A percentile compares a stretch with the other conserved stretches of the same genome.
These are phyloP conservation scores for Taurulus bubalis DNA, from an alignment of 2,113 vertebrate species.

Conservation along the genomic window DNA sequence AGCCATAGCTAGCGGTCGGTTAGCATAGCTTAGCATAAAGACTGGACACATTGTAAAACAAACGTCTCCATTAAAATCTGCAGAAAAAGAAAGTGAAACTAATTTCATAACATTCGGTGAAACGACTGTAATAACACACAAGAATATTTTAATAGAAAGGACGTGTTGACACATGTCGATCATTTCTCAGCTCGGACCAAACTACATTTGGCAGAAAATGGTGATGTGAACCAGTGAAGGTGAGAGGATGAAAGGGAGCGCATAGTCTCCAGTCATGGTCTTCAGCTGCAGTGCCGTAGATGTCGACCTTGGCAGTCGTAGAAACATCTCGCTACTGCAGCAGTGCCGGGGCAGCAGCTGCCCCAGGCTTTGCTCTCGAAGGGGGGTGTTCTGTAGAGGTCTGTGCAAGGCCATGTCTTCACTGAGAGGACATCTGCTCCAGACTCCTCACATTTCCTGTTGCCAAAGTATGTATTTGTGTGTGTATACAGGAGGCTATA, in stretches of 20 bases:
- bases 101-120: neutral
- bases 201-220: neutral
- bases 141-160: neutral
- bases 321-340: constrained; percentile 39
- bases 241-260: neutral
- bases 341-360: constrained; percentile 67
- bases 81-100: neutral
- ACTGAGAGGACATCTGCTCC: constrained; percentile 75
- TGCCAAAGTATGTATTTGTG: constrained; percentile 9
- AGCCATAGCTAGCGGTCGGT: neutral
- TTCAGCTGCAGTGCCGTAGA: constrained; percentile 39
- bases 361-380: constrained; percentile 50
- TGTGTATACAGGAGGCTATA: constrained; percentile 28
- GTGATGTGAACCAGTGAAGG: neutral
- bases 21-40: constrained; percentile 2
- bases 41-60: neutral
- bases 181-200: neutral
- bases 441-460: constrained; percentile 35
- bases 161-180: neutral
- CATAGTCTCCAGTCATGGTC: constrained; percentile 20
- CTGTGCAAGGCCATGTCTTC: constrained; percentile 64
- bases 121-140: neutral
- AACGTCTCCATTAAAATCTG: too few species aligned
- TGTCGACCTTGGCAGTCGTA: constrained; percentile 62
- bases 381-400: constrained; percentile 27